These are phyloP conservation scores for Onthophagus sagittarius DNA, from an alignment of 2,888 invertebrate species.

Conservation along the genomic window DNA sequence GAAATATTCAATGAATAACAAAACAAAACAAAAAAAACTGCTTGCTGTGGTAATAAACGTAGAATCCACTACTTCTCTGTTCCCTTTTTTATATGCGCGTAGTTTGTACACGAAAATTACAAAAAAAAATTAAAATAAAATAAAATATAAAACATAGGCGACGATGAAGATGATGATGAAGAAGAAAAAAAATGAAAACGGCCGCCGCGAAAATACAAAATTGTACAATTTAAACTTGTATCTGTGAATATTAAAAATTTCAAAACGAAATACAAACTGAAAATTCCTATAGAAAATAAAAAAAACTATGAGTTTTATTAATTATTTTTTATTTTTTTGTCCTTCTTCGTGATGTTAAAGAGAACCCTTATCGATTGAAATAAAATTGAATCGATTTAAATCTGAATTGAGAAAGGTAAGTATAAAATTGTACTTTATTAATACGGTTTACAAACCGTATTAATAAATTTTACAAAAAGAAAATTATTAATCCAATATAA, in stretches of 20 bases:
- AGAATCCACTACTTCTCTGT: background rate
- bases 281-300: background rate
- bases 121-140: background rate
- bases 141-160: background rate
- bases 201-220: background rate
- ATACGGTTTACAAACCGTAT: too few relatives aligned
- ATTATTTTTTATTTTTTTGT: background rate
- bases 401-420: too few relatives aligned
- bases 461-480: too few relatives aligned
- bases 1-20: too few relatives aligned
- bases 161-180: background rate
- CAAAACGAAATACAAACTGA: background rate
- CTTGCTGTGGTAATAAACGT: background rate
- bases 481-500: too few relatives aligned
- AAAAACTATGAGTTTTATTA: background rate
- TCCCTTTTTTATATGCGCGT: background rate
- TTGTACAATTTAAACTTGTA: background rate
- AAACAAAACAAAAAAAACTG: background rate
- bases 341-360: too few relatives aligned
- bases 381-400: too few relatives aligned
- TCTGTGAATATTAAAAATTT: background rate
- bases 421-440: too few relatives aligned
- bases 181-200: background rate
- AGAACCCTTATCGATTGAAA: too few relatives aligned
- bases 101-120: background rate